These are phyloP conservation scores for Lithobius niger DNA, from an alignment of 1,140 invertebrate genomes.

Conservation along the genomic window DNA sequence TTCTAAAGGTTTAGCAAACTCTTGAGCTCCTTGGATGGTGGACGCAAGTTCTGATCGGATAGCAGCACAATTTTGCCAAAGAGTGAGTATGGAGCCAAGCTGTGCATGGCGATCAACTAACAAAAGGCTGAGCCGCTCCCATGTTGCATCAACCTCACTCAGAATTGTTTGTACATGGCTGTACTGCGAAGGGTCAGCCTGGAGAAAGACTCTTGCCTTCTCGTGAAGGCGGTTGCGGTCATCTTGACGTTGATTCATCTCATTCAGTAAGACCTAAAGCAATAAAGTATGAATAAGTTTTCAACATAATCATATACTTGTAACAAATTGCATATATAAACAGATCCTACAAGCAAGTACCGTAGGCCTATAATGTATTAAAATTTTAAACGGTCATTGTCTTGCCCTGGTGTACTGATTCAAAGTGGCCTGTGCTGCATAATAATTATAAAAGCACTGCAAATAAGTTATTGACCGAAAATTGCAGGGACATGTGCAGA, in stretches of 20 bases:
- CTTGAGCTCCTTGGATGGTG: constrained; percentile 16
- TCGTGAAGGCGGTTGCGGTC: constrained; percentile 35
- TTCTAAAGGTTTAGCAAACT: constrained; percentile 3
- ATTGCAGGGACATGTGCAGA: too few species aligned
- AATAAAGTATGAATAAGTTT: too few species aligned
- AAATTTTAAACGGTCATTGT: too few species aligned
- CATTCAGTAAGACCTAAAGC: not conserved
- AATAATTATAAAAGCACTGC: too few species aligned
- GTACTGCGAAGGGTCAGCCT: constrained; percentile 62
- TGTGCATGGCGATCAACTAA: constrained; percentile 49
- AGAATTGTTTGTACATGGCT: constrained; percentile 61
- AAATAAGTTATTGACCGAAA: too few species aligned
- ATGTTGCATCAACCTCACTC: constrained; percentile 56
- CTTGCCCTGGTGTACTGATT: too few species aligned
- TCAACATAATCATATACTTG: too few species aligned
- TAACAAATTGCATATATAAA: too few species aligned
- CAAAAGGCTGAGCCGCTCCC: constrained; percentile 58
- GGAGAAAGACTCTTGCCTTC: constrained; percentile 58
- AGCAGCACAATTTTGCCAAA: constrained; percentile 52
- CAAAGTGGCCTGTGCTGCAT: too few species aligned
- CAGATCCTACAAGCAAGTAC: too few species aligned
- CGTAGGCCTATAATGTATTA: too few species aligned
- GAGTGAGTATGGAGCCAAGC: constrained; percentile 51
- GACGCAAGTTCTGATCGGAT: constrained; percentile 23
- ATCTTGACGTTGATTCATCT: not conserved